Evolutionary conservation across 2,113 vertebrate species (phyloP), one percentile per base, ranked within the genome.

Genomic region (Orcinus orca): DNA sequence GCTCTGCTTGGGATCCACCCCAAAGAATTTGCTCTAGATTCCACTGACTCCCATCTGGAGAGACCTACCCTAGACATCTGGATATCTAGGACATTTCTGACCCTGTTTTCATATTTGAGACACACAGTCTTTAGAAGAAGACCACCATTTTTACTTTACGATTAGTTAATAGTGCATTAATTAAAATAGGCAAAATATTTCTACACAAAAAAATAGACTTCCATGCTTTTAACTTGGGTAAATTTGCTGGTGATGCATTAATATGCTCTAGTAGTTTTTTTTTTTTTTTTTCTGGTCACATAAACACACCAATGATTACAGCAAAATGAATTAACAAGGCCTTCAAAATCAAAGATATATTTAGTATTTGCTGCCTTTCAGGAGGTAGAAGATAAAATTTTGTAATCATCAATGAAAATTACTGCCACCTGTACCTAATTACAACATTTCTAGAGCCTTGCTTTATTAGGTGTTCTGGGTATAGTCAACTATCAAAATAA

Each of bases 391-490:
- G 67, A 93, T 44, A 95, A 92, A 92, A 94, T 80, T 92, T 71
- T 77, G 63, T 76, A 85, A 68, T 81, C 93, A 60, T 63, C 95
- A 98, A 90, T 71, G 58, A 89, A 93, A 98, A 97, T 98, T 98
- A 74, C 92, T 71, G 97, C 76, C 96, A 97, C 87, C 97, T 97
- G 88, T 97, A 95, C 68, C 96, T 97, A 98, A 13, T 73, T 98
- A 98, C 98, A 98, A 98, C 97, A 96, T 63, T 97, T 96, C 41
- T 93, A 50, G 36, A 80, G 92, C 88, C 81, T 47, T 50, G 68
- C 88, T 97, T 99, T 99, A 98, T 99, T 98, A 99, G 97, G 65
- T 96, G 15, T 97, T 98, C 93, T 82, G 74, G 63, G 92, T 97
- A 98, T 93, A 98, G n/a, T 73, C 41, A 87, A 96, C 79, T 73